Conservation (phyloP, 2,888 invertebrate genomes). For the Platycheirus albimanus region DNA sequence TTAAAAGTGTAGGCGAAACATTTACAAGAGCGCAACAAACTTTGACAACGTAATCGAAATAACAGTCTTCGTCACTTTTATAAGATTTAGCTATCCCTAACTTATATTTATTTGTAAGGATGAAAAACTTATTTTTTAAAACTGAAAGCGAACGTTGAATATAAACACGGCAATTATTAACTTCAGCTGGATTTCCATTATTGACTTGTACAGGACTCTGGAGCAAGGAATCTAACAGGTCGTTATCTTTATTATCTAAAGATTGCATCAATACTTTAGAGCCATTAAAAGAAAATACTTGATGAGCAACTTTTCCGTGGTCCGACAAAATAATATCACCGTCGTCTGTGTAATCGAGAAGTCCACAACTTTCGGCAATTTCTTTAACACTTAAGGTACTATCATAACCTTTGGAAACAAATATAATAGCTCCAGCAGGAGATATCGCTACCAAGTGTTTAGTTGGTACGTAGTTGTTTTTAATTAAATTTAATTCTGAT, state of each 20-base stretch:
- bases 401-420: constrained; percentile 27
- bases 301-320: background rate
- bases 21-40: constrained; percentile 28
- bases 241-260: background rate
- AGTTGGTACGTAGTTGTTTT: background rate
- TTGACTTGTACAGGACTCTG: background rate
- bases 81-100: background rate
- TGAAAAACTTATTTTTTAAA: constrained; percentile 4
- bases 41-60: constrained; percentile 15
- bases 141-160: background rate
- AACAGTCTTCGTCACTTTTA: background rate
- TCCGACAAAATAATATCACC: constrained; percentile 16
- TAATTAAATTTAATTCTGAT: background rate
- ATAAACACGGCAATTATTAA: background rate
- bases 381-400: background rate
- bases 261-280: background rate
- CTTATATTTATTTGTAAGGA: constrained; percentile 1
- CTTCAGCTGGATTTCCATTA: background rate
- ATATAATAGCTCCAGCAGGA: constrained; percentile 2
- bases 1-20: background rate
- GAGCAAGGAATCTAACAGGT: background rate
- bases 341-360: constrained; percentile 18
- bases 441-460: constrained; percentile 21
- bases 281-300: background rate
- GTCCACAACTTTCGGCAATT: constrained; percentile 19